These are phyloP conservation scores for Rhinoraja longicauda DNA, from an alignment of 2,797 vertebrate genomes.

Conservation along the genomic window DNA sequence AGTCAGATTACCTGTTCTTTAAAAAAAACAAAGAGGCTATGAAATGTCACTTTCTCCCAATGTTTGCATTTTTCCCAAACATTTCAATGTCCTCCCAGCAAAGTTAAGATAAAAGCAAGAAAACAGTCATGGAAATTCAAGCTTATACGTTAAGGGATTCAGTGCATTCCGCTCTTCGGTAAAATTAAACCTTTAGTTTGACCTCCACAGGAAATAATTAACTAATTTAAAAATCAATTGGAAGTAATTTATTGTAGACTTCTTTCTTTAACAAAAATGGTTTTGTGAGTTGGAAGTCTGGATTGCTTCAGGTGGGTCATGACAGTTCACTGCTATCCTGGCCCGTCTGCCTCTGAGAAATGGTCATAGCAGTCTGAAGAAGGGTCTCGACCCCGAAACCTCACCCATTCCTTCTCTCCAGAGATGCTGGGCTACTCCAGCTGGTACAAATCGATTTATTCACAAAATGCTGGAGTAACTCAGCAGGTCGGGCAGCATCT, in stretches of 20 bases:
- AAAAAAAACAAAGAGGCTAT: background rate
- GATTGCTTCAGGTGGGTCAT: background rate
- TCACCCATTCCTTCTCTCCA: no score
- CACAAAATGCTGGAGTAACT: no score
- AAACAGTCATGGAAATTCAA: background rate
- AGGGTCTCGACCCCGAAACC: no score
- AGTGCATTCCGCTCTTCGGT: background rate
- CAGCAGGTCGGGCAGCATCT: no score
- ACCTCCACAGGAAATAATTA: background rate
- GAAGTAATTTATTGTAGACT: background rate
- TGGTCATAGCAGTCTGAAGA: background rate
- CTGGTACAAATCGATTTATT: no score
- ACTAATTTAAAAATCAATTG: background rate
- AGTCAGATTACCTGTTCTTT: background rate
- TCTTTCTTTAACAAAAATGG: background rate
- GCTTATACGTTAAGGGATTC: background rate
- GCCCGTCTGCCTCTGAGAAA: background rate
- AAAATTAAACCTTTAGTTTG: background rate
- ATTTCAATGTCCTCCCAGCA: background rate
- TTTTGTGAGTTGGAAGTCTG: background rate
- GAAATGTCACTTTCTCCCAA: background rate
- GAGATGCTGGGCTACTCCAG: no score
- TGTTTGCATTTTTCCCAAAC: background rate
- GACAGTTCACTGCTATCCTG: background rate
- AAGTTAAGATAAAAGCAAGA: background rate